Conservation (phyloP, 53 echinoderm and acorn worm genomes). For the Echinarachnius parma region DNA sequence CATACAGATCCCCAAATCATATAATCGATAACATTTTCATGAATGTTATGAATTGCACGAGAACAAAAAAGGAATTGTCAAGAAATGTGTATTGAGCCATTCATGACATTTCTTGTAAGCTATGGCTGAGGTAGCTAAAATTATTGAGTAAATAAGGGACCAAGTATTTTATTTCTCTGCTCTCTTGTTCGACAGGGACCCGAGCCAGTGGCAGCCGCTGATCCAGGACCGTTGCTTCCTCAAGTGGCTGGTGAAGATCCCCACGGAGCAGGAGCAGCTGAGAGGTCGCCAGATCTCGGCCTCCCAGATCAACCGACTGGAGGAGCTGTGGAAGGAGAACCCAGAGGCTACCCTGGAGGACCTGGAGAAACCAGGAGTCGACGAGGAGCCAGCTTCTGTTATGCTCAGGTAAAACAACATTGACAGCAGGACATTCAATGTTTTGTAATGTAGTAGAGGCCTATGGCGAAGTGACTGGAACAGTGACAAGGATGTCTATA, state of each 20-base stretch:
- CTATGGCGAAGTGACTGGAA: no score
- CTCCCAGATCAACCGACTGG: conserved; percentile 92
- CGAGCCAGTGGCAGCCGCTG: conserved; percentile 96
- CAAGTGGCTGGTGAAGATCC: conserved; percentile 96
- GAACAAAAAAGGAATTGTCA: no score
- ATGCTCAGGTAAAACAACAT: conserved; percentile 72
- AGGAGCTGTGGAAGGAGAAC: conserved; percentile 98
- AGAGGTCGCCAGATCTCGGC: conserved; percentile 94
- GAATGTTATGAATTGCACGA: no score
- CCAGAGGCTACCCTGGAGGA: conserved; percentile 90
- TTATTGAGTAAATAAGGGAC: no score
- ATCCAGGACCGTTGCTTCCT: conserved; percentile 96
- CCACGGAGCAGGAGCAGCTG: conserved; percentile 95
- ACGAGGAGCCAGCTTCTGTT: conserved; percentile 93
- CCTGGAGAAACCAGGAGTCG: conserved; percentile 95
- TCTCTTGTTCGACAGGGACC: conserved; percentile 61
- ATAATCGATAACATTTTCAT: no score
- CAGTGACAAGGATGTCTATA: no score
- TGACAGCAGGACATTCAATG: background rate
- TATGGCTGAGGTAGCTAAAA: no score
- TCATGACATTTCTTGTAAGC: no score
- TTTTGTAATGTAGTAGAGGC: no score
- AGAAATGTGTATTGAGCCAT: no score
- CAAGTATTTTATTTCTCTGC: no score
- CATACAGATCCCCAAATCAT: no score